Base-by-base conservation (phyloP, 1,140 invertebrate species). In the Oryzaephilus surinamensis region DNA sequence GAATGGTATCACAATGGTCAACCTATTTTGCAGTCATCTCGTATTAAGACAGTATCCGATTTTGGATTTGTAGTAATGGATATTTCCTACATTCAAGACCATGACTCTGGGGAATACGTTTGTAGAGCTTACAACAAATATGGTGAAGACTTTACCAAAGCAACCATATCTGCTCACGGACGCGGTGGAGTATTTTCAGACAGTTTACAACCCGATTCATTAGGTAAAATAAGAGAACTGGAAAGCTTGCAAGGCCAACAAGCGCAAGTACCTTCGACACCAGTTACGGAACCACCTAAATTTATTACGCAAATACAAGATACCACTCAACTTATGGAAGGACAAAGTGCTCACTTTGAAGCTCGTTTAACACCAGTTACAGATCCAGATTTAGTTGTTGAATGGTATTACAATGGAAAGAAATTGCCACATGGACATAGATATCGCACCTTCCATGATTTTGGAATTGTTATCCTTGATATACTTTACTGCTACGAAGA, bases 401-500 rank as follows among this genome's bases (percentile, higher is more conserved):
- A 94, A 63, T 97, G 91, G 91, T 92, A 83, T 55, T 92, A 87
- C 54, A 91, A 96, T 62, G 90, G 89, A 33, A 86, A 91, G 61
- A 90, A 90, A 59, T 65, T 95, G 45, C 84, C 85, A 1, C 82
- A 86, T 61, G 92, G 92, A 15, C 91, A 96, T 67, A 79, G 92
- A 40, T 97, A 92, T 60, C 78, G 90, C 50, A 95, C 90, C 29
- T 92, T 94, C 79, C 90, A 97, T 60, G 93, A 98, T 60, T 97
- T 97, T 66, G 92, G 84, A 41, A 92, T 95, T 58, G 93, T 97
- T 18, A 92, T 95, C 50, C 70, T 98, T 40, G 93, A 97, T 54
- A 94, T 98, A 42, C 65, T 97, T 1, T 97, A 96, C 59, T 95
- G 90, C 50, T 97, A 96, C 57, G 89, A 90, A 63, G 92, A 97